These are phyloP conservation scores for Chalcis sispes DNA, from an alignment of 2,888 invertebrate genomes.

Conservation along the genomic window DNA sequence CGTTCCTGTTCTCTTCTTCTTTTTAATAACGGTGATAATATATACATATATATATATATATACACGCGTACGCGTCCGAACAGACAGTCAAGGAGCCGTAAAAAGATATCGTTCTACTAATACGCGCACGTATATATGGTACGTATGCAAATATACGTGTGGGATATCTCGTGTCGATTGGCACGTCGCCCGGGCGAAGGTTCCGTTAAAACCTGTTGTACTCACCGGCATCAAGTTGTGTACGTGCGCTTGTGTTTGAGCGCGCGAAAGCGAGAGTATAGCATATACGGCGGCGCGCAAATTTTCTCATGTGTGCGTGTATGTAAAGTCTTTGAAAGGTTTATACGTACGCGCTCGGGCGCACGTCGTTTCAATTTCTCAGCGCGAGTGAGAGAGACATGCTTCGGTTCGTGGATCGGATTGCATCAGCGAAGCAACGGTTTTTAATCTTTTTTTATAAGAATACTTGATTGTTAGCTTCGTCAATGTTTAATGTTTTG, in stretches of 20 bases:
- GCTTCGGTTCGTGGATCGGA: not conserved
- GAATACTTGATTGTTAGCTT: not conserved
- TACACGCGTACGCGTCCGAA: not conserved
- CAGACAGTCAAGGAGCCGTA: slow-evolving; percentile 37
- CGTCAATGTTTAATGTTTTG: no score
- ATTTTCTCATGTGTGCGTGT: not conserved
- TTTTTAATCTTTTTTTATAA: not conserved
- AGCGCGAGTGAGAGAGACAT: not conserved
- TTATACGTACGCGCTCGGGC: not conserved
- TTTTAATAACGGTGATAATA: no score
- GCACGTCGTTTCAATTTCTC: not conserved
- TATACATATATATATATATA: no score
- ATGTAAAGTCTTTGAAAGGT: not conserved
- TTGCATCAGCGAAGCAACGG: not conserved
- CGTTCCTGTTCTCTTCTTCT: no score
- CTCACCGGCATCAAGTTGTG: no score
- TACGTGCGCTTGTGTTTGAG: no score
- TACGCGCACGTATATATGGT: no score
- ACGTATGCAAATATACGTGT: not conserved
- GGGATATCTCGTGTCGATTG: slow-evolving; percentile 17
- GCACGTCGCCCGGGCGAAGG: slow-evolving; percentile 20
- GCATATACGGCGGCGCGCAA: not conserved
- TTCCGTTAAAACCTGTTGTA: slow-evolving; percentile 38
- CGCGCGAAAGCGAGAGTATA: not conserved
- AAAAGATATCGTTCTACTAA: slow-evolving; percentile 8